Conservation (phyloP, 2,113 vertebrate species). For the Neopipo cinnamomea region DNA sequence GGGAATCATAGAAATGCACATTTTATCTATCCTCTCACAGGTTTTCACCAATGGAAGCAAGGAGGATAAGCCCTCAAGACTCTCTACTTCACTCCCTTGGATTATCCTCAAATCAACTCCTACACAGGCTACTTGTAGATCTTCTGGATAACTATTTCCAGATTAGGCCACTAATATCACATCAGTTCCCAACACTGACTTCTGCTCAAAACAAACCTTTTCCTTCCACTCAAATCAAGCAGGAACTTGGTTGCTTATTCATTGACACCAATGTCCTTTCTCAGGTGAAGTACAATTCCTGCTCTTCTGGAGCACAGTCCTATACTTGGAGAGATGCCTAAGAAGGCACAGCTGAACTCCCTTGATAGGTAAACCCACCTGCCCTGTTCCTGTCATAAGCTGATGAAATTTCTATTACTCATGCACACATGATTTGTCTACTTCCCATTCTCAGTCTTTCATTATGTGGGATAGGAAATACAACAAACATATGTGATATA, state of each 20-base stretch:
- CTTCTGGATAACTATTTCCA: not conserved
- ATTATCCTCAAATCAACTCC: not conserved
- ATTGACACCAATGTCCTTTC: not conserved
- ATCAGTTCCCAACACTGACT: not conserved
- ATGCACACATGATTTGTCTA: not conserved
- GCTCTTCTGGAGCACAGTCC: not conserved
- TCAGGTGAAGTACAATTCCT: not conserved
- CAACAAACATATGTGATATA: not conserved
- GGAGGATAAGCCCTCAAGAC: not conserved
- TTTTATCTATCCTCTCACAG: not conserved
- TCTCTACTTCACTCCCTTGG: not conserved
- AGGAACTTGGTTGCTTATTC: not conserved
- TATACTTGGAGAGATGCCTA: not conserved
- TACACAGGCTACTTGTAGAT: not conserved
- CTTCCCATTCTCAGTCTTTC: not conserved
- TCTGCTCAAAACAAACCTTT: not conserved
- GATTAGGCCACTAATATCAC: not conserved
- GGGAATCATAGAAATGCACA: not conserved
- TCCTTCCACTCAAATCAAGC: not conserved
- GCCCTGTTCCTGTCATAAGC: not conserved
- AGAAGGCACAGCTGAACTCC: too few relatives aligned
- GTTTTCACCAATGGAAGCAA: not conserved
- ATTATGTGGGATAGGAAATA: not conserved
- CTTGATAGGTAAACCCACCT: not conserved
- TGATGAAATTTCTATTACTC: not conserved